These are phyloP conservation scores for Drosophila athabasca DNA, from an alignment of 1,140 invertebrate genomes.

Conservation along the genomic window DNA sequence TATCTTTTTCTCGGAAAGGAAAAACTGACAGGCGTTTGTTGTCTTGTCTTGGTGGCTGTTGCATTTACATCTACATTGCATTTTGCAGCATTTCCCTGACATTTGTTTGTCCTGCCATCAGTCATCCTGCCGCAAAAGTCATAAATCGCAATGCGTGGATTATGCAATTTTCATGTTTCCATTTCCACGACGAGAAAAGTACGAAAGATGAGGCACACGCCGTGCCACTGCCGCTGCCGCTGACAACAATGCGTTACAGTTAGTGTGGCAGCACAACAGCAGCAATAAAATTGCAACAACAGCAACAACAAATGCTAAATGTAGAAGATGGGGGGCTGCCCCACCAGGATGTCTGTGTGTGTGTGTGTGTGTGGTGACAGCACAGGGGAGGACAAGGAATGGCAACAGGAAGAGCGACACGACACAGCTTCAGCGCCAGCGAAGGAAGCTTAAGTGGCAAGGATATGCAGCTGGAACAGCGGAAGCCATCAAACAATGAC, in stretches of 20 bases:
- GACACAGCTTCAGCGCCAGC: constrained; percentile 42
- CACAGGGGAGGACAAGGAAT: constrained; percentile 23
- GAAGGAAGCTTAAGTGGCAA: constrained; percentile 66
- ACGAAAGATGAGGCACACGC: constrained; percentile 46
- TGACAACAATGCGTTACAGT: constrained; percentile 77
- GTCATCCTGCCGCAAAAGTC: constrained; percentile 71
- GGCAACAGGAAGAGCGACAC: constrained; percentile 55
- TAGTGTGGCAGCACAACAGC: constrained; percentile 28
- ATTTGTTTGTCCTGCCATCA: constrained; percentile 76
- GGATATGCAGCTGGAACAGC: constrained; percentile 55
- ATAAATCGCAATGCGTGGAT: constrained; percentile 82
- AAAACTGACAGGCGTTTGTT: constrained; percentile 63
- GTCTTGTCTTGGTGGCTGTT: constrained; percentile 19
- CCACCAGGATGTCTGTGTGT: constrained; percentile 1
- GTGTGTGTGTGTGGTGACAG: constrained; percentile 26
- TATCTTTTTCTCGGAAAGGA: constrained; percentile 36
- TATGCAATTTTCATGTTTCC: constrained; percentile 82
- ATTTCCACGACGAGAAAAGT: constrained; percentile 47
- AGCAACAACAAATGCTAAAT: constrained; percentile 57
- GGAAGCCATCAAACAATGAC: constrained; percentile 79
- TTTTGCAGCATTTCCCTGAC: constrained; percentile 64
- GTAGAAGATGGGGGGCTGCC: constrained; percentile 3
- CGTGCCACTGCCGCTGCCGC: constrained; percentile 55
- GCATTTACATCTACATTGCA: constrained; percentile 51
- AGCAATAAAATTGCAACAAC: constrained; percentile 43